These are phyloP conservation scores for Corythoichthys haematopterus DNA, from an alignment of 2,113 vertebrate species.

Conservation along the genomic window DNA sequence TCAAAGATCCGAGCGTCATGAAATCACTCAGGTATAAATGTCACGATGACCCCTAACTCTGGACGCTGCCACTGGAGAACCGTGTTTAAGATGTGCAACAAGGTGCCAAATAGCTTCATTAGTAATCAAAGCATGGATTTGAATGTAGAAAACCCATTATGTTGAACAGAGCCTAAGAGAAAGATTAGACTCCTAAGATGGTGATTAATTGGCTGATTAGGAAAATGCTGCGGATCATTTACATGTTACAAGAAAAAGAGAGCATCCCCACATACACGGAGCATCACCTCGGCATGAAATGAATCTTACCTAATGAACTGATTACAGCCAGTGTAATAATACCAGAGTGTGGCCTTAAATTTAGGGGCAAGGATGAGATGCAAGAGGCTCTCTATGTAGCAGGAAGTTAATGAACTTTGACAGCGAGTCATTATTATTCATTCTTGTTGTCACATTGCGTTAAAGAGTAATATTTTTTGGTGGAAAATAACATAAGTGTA, in stretches of 20 bases:
- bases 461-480: constrained; percentile 32
- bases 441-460: constrained; percentile 25
- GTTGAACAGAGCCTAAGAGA: constrained; percentile 57
- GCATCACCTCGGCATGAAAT: constrained; percentile 49
- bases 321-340: constrained; percentile 44
- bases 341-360: constrained; percentile 11
- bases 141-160: constrained; percentile 63
- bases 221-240: constrained; percentile 61
- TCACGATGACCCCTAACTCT: constrained; percentile 9
- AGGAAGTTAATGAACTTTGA: constrained; percentile 45
- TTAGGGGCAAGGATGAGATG: neutral
- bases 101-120: constrained; percentile 27
- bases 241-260: constrained; percentile 51
- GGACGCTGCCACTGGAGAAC: constrained; percentile 21
- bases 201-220: constrained; percentile 74
- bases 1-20: neutral
- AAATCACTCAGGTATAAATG: neutral
- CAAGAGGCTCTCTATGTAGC: constrained; percentile 1
- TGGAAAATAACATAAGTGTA: neutral
- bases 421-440: constrained; percentile 50
- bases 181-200: constrained; percentile 67
- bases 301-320: constrained; percentile 54
- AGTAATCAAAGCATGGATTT: constrained; percentile 54
- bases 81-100: constrained; percentile 12
- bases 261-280: constrained; percentile 35